Conservation (phyloP, 2,113 vertebrate species). For the Cranoglanis bouderius region DNA sequence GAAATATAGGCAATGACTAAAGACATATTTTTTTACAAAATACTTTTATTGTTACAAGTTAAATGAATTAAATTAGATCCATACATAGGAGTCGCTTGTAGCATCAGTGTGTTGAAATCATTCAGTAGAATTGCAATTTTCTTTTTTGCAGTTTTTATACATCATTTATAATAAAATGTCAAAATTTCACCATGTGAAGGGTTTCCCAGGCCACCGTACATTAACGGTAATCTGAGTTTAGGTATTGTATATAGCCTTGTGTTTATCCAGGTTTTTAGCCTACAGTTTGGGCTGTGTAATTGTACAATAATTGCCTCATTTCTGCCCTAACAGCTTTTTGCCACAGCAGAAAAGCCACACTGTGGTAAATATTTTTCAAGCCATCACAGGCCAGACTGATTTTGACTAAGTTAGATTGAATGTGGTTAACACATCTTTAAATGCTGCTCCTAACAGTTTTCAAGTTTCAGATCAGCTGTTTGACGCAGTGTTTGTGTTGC, state of each 20-base stretch:
- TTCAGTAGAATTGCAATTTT: background rate
- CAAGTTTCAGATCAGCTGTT: conserved; percentile 27
- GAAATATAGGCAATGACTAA: background rate
- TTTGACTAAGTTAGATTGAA: conserved; percentile 35
- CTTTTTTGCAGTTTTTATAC: background rate
- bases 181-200: background rate
- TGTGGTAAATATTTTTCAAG: conserved; percentile 40
- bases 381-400: conserved; percentile 43
- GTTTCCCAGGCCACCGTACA: background rate
- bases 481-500: conserved; percentile 39
- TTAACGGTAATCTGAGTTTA: conserved; percentile 20
- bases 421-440: conserved; percentile 50
- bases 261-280: conserved; percentile 16
- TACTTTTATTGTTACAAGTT: background rate
- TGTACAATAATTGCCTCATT: conserved; percentile 27
- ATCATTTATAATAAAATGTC: background rate
- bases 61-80: background rate
- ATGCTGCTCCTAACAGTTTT: conserved; percentile 22
- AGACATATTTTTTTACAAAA: background rate
- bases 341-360: conserved; percentile 32
- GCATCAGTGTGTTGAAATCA: background rate
- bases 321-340: conserved; percentile 20
- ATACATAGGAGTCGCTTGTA: background rate
- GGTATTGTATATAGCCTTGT: background rate
- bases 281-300: conserved; percentile 28